Conservation (phyloP, 1,140 invertebrate species). For the Phortica variegata region DNA sequence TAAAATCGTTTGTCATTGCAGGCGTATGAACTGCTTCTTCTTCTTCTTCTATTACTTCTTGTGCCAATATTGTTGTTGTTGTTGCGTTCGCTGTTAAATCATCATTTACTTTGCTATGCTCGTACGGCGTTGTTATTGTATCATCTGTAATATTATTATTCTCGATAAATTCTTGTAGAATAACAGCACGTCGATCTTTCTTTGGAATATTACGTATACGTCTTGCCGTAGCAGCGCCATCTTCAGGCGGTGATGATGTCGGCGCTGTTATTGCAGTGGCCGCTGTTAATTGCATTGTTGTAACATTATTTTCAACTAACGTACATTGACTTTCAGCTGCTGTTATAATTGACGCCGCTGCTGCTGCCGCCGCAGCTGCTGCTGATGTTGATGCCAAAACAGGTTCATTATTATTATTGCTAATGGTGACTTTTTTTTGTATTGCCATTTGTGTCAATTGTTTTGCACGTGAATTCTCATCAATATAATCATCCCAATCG, state of each 20-base stretch:
- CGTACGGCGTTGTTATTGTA: background rate
- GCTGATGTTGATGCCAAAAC: background rate
- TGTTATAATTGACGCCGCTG: background rate
- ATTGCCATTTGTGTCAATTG: too few species aligned
- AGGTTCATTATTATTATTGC: background rate
- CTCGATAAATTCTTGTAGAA: constrained; percentile 36
- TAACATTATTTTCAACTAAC: too few species aligned
- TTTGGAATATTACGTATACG: constrained; percentile 54
- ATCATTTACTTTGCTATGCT: background rate
- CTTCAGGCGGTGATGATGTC: background rate
- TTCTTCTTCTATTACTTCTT: too few species aligned
- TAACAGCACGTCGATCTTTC: constrained; percentile 45
- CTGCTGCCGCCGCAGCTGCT: background rate
- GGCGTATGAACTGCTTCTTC: too few species aligned
- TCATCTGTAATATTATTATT: too few species aligned
- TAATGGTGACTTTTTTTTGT: background rate
- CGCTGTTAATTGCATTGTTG: too few species aligned
- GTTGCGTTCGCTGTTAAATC: constrained; percentile 17
- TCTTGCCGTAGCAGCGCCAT: constrained; percentile 11
- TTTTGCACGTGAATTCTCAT: too few species aligned
- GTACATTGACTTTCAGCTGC: background rate
- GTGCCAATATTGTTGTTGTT: constrained; percentile 12
- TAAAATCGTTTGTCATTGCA: too few species aligned
- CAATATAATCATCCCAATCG: too few species aligned
- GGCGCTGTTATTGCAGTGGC: background rate